Conservation (phyloP, 1,140 invertebrate species). For the Sitobion miscanthi region DNA sequence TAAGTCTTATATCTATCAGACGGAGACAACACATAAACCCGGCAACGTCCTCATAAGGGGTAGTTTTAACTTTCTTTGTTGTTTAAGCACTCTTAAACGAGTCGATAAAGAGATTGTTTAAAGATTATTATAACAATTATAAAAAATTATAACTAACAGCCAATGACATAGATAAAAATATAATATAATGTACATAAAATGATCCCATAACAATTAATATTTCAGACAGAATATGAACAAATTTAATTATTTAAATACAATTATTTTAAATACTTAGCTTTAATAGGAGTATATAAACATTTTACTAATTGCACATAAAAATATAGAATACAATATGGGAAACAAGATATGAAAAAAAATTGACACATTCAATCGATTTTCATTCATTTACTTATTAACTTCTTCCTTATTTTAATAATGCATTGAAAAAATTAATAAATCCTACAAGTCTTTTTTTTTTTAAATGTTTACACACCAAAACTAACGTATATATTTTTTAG, state of each 20-base stretch:
- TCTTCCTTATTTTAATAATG: too few relatives aligned
- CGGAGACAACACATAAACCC: too few relatives aligned
- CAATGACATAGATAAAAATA: background rate
- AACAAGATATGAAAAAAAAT: too few relatives aligned
- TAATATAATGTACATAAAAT: background rate
- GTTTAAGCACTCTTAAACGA: background rate
- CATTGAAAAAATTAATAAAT: too few relatives aligned
- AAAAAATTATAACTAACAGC: background rate
- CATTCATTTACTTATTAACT: too few relatives aligned
- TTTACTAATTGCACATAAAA: too few relatives aligned
- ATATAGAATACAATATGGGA: too few relatives aligned
- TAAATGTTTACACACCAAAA: background rate
- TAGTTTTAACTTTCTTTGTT: background rate
- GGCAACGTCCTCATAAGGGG: too few relatives aligned
- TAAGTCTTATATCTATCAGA: too few relatives aligned
- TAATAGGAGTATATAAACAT: too few relatives aligned
- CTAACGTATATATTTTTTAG: background rate
- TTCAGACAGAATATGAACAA: background rate
- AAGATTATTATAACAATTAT: background rate
- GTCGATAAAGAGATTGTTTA: background rate
- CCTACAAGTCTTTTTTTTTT: too few relatives aligned
- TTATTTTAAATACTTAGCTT: background rate
- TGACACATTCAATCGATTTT: too few relatives aligned
- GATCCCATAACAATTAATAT: conserved; percentile 15
- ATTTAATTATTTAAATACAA: background rate